Percentiles rank a stretch among this genome's conserved stretches.
phyloP scores from a whole-genome alignment of 2,113 vertebrate species.

The Corythornis madagascariensis region DNA sequence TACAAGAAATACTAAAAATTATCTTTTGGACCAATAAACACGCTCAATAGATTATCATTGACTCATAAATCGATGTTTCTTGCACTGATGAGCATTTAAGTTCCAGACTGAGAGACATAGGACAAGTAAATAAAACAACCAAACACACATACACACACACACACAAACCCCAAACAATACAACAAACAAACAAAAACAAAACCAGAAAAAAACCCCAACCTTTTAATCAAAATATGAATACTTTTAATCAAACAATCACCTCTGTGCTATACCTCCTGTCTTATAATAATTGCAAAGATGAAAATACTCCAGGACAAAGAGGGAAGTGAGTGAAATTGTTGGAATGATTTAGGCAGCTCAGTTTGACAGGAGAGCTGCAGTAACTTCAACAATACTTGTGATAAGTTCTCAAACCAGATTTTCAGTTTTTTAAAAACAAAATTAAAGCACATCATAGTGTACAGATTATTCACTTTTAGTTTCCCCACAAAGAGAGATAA shows the following conservation, averaged over 20 bases:
- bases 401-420: not conserved
- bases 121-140: too few species aligned
- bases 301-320: not conserved
- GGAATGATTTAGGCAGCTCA: not conserved
- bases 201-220: fast-evolving
- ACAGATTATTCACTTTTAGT: not conserved
- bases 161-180: too few species aligned
- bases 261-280: not conserved
- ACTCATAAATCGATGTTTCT: not conserved
- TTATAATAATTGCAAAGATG: not conserved
- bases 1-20: not conserved
- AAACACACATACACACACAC: too few species aligned
- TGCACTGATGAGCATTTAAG: not conserved
- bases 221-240: not conserved
- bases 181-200: not conserved
- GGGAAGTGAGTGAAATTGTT: fast-evolving
- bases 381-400: not conserved
- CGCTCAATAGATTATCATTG: not conserved
- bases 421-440: not conserved
- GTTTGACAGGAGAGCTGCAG: not conserved
- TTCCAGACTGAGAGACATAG: not conserved
- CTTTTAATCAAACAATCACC: not conserved
- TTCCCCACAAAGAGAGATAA: not conserved
- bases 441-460: not conserved
- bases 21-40: not conserved